Evolutionary conservation across 2,113 vertebrate species (phyloP).

Genomic region (Oryzias celebensis): DNA sequence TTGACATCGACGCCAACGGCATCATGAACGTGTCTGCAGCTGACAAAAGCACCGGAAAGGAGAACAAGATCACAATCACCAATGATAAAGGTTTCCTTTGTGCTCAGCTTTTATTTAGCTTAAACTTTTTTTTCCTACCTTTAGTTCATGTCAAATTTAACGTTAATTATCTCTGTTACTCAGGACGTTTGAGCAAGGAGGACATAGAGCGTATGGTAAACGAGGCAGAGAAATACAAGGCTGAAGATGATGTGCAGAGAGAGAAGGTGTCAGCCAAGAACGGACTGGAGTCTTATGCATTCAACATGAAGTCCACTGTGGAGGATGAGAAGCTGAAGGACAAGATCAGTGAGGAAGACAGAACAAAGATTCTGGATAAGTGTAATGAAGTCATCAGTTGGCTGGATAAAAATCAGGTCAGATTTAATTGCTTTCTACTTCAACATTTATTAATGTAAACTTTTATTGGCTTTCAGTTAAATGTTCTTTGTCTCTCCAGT

Average conservation of each 20-base stretch:
- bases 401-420: conserved; percentile 89
- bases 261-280: conserved; percentile 88
- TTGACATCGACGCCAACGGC: conserved; percentile 77
- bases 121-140: not conserved
- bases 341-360: conserved; percentile 89
- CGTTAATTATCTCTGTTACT: not conserved
- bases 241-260: conserved; percentile 87
- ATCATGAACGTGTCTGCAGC: conserved; percentile 79
- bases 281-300: conserved; percentile 84
- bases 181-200: conserved; percentile 90
- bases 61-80: conserved; percentile 91
- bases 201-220: conserved; percentile 92
- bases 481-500: conserved; percentile 48
- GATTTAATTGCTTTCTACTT: not conserved
- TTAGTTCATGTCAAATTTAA: too few species aligned
- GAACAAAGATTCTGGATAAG: conserved; percentile 86
- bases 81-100: conserved; percentile 84
- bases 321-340: conserved; percentile 89
- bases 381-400: conserved; percentile 87
- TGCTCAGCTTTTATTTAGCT: not conserved
- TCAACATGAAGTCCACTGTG: conserved; percentile 89
- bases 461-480: not conserved
- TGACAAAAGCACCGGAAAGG: conserved; percentile 78
- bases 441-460: not conserved
- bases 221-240: conserved; percentile 88